These are phyloP conservation scores for Pherbina coryleti DNA, from an alignment of 2,888 invertebrate species.

Conservation along the genomic window DNA sequence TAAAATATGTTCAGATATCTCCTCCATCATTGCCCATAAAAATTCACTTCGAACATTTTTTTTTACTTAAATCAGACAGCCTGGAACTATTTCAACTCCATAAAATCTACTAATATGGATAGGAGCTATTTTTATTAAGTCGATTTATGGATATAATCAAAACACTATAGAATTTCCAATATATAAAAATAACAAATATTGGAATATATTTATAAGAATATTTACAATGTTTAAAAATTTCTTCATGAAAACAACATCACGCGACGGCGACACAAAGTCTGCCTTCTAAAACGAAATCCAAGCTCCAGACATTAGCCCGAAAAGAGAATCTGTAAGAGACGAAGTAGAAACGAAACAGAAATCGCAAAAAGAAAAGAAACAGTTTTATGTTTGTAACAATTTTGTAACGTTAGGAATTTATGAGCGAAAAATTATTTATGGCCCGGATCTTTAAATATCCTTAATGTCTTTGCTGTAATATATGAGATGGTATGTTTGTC, in stretches of 20 bases:
- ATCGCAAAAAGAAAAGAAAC: conserved; percentile 43
- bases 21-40: too few relatives aligned
- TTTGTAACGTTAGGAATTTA: conserved; percentile 57
- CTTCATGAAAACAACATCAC: background rate
- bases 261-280: conserved; percentile 12
- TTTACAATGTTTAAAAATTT: too few relatives aligned
- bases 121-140: too few relatives aligned
- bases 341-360: conserved; percentile 36
- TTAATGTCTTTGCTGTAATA: conserved; percentile 34
- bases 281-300: conserved; percentile 8
- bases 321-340: conserved; percentile 49
- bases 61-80: too few relatives aligned
- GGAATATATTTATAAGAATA: too few relatives aligned
- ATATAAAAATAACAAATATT: too few relatives aligned
- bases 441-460: conserved; percentile 40
- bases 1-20: too few relatives aligned
- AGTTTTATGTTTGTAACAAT: conserved; percentile 25
- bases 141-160: too few relatives aligned
- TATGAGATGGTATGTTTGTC: background rate
- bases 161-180: too few relatives aligned
- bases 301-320: conserved; percentile 61
- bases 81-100: too few relatives aligned
- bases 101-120: too few relatives aligned
- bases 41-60: too few relatives aligned
- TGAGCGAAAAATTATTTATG: conserved; percentile 61